Evolutionary conservation across 2,113 vertebrate species (phyloP), one percentile per base, ranked within the genome.

Genomic region (Mesembrinibis cayennensis): DNA sequence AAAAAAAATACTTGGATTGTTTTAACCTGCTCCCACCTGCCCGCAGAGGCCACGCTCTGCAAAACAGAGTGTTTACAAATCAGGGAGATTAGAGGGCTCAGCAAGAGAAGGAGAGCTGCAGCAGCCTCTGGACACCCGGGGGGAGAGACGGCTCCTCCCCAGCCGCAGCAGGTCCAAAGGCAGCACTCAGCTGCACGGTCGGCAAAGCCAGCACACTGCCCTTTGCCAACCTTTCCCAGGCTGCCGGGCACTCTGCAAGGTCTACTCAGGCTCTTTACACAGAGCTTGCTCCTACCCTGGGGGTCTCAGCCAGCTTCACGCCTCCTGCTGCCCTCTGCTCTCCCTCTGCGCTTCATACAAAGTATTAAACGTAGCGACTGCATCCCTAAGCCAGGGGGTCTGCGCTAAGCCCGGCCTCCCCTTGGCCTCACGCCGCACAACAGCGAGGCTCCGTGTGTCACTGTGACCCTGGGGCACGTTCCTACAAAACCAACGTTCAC

Each of bases 301-400:
- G 23, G 16, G 19, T 36, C 38, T 38, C 49, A 21, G 44, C 26
- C 53, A 74, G 32, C 55, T 42, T 26, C 36, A 18, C 3, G 2
- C 40, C 65, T 59, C 56, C 56, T 17, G 63, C 25, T n/a, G 13
- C 27, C 44, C 56, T 58, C 56, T 12, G 12, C 76, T 53, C 25
- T 56, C 55, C 29, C 55, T 63, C 73, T 34, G 55, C 15, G 3
- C 36, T 45, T 44, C 27, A 16, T 19, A 19, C 0, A 1, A 50
- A 67, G 26, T 5, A 15, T 34, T 13, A 65, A 77, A 38, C 3
- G 0, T 3, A 45, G 38, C 2, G 4, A 49, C 16, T 2, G 8
- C 40, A 30, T 36, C 66, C 45, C 38, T 29, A 50, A 44, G 27
- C 26, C 44, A 5, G 26, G 7, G 17, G 40, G 8, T 36, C 74